Evolutionary conservation across 2,888 invertebrate genomes (phyloP).

Genomic region (Megalurothrips usitatus): DNA sequence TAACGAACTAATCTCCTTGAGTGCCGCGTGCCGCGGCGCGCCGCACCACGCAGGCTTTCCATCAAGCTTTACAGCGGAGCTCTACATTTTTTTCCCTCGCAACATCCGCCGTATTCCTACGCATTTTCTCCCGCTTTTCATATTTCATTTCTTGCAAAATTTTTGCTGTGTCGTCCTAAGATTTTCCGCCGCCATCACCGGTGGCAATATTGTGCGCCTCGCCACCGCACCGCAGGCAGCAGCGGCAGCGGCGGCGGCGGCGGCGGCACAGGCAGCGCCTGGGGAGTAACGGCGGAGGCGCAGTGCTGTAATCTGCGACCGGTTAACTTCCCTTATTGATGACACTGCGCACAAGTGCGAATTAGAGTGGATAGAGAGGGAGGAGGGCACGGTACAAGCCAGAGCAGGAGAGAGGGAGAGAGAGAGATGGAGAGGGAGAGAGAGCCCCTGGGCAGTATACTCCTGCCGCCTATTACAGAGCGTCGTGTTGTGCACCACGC

Average conservation of each 20-base stretch:
- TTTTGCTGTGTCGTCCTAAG: too few relatives aligned
- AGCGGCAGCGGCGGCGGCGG: too few relatives aligned
- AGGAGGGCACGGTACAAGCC: background rate
- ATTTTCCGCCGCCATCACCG: too few relatives aligned
- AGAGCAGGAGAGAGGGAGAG: background rate
- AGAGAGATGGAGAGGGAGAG: background rate
- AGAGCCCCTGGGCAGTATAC: background rate
- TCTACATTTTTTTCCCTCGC: background rate
- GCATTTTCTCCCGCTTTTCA: too few relatives aligned
- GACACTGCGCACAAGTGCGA: background rate
- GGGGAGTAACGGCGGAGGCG: too few relatives aligned
- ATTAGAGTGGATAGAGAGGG: background rate
- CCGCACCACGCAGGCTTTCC: background rate
- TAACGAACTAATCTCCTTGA: constrained; percentile 16
- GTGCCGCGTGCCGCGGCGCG: background rate
- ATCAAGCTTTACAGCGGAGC: background rate
- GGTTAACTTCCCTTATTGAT: too few relatives aligned
- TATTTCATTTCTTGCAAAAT: too few relatives aligned
- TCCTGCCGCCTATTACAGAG: background rate
- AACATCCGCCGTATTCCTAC: too few relatives aligned
- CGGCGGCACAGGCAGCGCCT: too few relatives aligned
- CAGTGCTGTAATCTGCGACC: too few relatives aligned
- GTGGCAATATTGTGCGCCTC: too few relatives aligned
- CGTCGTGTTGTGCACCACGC: background rate
- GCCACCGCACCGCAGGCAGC: too few relatives aligned